Evolutionary conservation across 2,888 invertebrate species (phyloP).

Genomic region (Acleris sparsana): DNA sequence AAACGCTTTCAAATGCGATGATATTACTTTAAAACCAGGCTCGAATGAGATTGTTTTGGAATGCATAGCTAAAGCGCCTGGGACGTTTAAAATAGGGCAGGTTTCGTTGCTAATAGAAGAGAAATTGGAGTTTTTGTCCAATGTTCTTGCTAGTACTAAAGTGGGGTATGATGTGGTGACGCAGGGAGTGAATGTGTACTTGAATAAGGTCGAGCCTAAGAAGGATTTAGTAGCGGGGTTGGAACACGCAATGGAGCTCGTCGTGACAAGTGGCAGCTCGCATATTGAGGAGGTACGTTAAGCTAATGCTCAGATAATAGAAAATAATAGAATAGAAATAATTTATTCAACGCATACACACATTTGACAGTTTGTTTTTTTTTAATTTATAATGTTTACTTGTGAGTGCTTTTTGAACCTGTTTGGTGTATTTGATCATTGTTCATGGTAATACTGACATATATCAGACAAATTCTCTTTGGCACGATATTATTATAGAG

Average conservation of each 20-base stretch:
- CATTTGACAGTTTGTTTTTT: no score
- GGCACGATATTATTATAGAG: background rate
- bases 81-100: conserved; percentile 88
- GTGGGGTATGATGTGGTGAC: conserved; percentile 84
- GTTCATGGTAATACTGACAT: no score
- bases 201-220: conserved; percentile 80
- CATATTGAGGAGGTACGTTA: conserved; percentile 86
- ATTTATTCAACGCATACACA: no score
- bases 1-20: conserved; percentile 79
- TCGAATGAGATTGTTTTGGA: conserved; percentile 85
- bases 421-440: no score
- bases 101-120: conserved; percentile 85
- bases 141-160: conserved; percentile 80
- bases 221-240: conserved; percentile 92
- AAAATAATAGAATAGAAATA: no score
- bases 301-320: no score
- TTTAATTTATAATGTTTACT: no score
- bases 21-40: conserved; percentile 85
- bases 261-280: conserved; percentile 91
- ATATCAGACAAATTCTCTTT: background rate
- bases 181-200: conserved; percentile 73
- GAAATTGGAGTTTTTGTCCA: conserved; percentile 89
- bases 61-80: conserved; percentile 85
- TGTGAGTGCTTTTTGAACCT: no score
- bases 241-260: conserved; percentile 89